A percentile compares a stretch with the other conserved stretches of the same genome.
These are phyloP conservation scores for Spialia ferax DNA, from an alignment of 2,888 invertebrate species.

Conservation along the genomic window DNA sequence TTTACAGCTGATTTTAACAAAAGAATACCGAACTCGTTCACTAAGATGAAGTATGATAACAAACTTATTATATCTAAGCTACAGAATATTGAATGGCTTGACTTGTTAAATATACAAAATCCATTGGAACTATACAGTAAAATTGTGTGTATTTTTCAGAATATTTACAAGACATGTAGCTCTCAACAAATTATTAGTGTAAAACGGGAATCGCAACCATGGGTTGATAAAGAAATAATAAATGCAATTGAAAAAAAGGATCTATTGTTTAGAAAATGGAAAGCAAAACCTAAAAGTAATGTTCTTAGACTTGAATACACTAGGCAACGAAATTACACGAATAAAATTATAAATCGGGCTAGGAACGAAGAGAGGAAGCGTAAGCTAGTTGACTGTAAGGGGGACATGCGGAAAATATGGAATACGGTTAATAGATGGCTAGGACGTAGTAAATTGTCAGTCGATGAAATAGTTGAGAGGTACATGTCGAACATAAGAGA, in stretches of 20 bases:
- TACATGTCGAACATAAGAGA: not conserved
- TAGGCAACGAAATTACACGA: not conserved
- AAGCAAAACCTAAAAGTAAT: not conserved
- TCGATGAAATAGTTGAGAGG: not conserved
- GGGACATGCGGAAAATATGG: constrained; percentile 5
- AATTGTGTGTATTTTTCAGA: not conserved
- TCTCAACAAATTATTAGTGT: not conserved
- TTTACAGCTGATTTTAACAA: not conserved
- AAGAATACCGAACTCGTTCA: not conserved
- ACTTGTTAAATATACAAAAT: not conserved
- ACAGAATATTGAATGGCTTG: not conserved
- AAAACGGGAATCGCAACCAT: not conserved
- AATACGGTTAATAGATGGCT: not conserved
- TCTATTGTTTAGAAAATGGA: not conserved
- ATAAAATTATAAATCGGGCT: not conserved
- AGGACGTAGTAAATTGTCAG: not conserved
- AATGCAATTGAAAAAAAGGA: not conserved
- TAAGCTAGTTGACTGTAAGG: not conserved
- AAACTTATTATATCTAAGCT: not conserved
- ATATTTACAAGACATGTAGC: not conserved
- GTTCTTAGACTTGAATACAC: not conserved
- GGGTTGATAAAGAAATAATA: not conserved
- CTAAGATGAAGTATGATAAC: not conserved
- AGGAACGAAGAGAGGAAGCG: not conserved
- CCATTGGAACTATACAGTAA: not conserved